phyloP scores from a whole-genome alignment of 2,797 vertebrate genomes.

The Protonibea diacanthus region DNA sequence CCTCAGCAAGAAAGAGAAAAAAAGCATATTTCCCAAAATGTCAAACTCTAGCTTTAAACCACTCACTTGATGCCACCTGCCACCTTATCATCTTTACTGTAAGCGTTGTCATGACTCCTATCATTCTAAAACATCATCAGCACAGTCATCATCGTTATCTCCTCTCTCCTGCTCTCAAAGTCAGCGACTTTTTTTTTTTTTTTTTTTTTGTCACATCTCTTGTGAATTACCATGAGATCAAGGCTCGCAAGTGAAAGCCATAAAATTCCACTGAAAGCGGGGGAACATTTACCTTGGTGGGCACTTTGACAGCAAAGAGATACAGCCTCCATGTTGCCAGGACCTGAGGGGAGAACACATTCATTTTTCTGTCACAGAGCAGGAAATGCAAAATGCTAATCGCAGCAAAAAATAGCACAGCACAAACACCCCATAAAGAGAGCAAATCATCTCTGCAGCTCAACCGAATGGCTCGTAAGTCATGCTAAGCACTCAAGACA shows the following conservation, averaged over 20 bases:
- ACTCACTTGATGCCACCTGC: slow-evolving; percentile 20
- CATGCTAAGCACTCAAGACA: slow-evolving; percentile 70
- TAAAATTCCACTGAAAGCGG: slow-evolving; percentile 62
- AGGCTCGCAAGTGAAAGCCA: slow-evolving; percentile 64
- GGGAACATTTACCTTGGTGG: slow-evolving; percentile 89
- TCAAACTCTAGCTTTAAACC: slow-evolving; percentile 18
- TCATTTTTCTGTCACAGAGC: slow-evolving; percentile 76
- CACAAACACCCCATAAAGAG: slow-evolving; percentile 70
- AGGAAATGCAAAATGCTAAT: slow-evolving; percentile 79
- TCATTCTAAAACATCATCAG: slow-evolving; percentile 48
- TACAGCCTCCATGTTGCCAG: slow-evolving; percentile 93
- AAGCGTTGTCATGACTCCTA: slow-evolving; percentile 31
- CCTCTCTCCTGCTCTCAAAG: slow-evolving; percentile 41
- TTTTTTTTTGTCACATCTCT: slow-evolving; percentile 38
- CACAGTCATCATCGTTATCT: slow-evolving; percentile 53
- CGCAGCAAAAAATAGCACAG: slow-evolving; percentile 68
- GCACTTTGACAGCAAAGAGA: slow-evolving; percentile 91
- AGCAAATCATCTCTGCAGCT: slow-evolving; percentile 69
- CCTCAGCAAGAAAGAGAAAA: slow-evolving; percentile 22
- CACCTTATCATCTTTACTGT: slow-evolving; percentile 29
- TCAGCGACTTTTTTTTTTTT: slow-evolving; percentile 5
- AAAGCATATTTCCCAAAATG: slow-evolving; percentile 26
- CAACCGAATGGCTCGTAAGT: slow-evolving; percentile 64
- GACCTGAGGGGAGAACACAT: slow-evolving; percentile 85
- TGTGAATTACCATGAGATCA: slow-evolving; percentile 66